phyloP scores from a whole-genome alignment of 2,113 vertebrate species.

The Corythaeola cristata region DNA sequence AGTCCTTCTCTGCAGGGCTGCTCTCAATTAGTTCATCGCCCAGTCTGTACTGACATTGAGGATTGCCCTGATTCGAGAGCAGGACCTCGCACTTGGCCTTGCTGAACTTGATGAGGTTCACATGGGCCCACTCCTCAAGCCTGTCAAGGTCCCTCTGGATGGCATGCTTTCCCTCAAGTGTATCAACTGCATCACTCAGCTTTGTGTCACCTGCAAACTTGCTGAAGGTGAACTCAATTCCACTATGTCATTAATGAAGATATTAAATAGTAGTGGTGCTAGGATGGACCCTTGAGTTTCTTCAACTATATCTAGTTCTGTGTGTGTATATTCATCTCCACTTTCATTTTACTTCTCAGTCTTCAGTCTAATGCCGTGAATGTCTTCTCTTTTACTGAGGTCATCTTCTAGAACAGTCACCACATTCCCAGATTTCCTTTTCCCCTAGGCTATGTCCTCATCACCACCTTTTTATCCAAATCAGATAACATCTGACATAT shows the following conservation, averaged over 20 bases:
- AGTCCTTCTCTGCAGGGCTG: background rate
- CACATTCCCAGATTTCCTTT: background rate
- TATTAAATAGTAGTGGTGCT: background rate
- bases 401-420: background rate
- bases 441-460: background rate
- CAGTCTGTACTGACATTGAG: background rate
- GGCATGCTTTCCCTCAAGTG: background rate
- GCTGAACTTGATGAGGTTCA: background rate
- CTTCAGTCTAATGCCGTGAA: background rate
- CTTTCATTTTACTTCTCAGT: background rate
- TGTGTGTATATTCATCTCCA: background rate
- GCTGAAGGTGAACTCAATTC: background rate
- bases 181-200: background rate
- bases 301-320: background rate
- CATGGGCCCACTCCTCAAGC: background rate
- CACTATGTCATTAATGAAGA: background rate
- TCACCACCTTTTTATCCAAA: background rate
- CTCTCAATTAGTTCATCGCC: background rate
- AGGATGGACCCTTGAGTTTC: background rate
- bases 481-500: background rate
- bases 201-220: background rate
- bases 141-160: background rate
- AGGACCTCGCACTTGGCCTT: background rate
- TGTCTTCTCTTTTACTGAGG: background rate
- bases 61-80: background rate